Base-by-base conservation (phyloP, 2,797 vertebrate species). In the Trichosurus vulpecula region DNA sequence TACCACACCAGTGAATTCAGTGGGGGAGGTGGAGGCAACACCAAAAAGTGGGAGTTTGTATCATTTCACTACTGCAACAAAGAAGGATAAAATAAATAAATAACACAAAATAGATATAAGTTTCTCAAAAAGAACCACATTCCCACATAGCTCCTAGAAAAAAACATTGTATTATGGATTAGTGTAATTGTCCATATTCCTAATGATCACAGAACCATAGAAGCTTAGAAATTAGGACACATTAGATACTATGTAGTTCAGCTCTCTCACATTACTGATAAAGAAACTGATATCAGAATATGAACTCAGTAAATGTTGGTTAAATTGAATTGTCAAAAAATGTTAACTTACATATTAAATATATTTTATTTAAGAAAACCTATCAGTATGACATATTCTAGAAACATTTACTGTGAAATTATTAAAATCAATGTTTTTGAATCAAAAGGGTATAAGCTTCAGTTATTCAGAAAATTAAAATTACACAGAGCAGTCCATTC, bases 361-460 rank as follows among this genome's bases (percentile, higher is more conserved):
- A 52, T 57, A 81, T 0, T 16, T 8, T 90, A 35, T 91, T 56
- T 54, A 90, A 41, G 55, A 91, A 93, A 9, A 2, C 0, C 6
- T 1, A 19, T 58, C 41, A 0, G 9, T 66, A 0, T 90, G 14
- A 27, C 19, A 19, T 52, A 90, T 16, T 90, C 95, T 61, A 35
- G 4, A 95, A 94, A 30, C 90, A 91, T 52, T 95, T 66, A 66
- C 9, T 92, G 29, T 13, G 93, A 93, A 54, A 35, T 58, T 1
- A 0, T 93, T 0, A 0, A 25, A 1, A 6, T 52, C 14, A 93
- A 95, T 89, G 14, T 12, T 92, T 66, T 74, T 54, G 1, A 4
- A 51, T 0, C 2, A 92, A 57, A 47, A 91, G 56, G 41, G 1
- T 3, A 91, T 97, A 12, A 5, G 52, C 41, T 91, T 54, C 1